Evolutionary conservation across 2,113 vertebrate species (phyloP).

Genomic region (Callipepla squamata): DNA sequence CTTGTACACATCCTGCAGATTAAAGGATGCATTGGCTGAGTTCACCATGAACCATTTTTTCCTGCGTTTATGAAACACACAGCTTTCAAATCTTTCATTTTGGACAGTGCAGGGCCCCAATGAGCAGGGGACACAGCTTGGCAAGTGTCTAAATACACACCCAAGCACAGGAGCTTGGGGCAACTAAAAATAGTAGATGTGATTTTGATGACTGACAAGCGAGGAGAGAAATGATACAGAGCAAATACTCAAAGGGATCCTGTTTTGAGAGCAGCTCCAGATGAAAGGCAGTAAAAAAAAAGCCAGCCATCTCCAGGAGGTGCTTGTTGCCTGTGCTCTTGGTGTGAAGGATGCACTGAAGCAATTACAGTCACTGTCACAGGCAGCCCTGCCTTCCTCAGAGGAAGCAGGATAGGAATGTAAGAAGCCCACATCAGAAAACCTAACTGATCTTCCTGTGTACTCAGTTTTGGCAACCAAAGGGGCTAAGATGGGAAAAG

Average conservation of each 20-base stretch:
- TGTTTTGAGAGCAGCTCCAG: not conserved
- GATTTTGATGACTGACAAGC: not conserved
- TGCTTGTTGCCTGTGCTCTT: not conserved
- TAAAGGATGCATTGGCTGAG: not conserved
- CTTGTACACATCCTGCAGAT: not conserved
- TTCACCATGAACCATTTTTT: not conserved
- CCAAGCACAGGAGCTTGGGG: not conserved
- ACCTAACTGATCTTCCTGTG: not conserved
- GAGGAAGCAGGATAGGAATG: not conserved
- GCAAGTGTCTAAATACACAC: constrained; percentile 8
- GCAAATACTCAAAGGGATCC: not conserved
- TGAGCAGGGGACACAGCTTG: not conserved
- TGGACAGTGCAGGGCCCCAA: not conserved
- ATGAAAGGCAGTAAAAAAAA: not conserved
- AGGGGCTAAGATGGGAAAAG: not conserved
- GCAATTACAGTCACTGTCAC: not conserved
- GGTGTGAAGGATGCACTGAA: not conserved
- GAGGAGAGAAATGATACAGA: not conserved
- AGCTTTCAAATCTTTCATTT: not conserved
- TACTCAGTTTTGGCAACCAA: not conserved
- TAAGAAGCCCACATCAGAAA: not conserved
- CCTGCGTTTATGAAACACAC: not conserved
- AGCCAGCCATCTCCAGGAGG: not conserved
- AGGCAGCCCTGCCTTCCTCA: not conserved
- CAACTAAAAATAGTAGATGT: not conserved